Evolutionary conservation across 2,113 vertebrate genomes (phyloP).

Genomic region (Scomber japonicus): DNA sequence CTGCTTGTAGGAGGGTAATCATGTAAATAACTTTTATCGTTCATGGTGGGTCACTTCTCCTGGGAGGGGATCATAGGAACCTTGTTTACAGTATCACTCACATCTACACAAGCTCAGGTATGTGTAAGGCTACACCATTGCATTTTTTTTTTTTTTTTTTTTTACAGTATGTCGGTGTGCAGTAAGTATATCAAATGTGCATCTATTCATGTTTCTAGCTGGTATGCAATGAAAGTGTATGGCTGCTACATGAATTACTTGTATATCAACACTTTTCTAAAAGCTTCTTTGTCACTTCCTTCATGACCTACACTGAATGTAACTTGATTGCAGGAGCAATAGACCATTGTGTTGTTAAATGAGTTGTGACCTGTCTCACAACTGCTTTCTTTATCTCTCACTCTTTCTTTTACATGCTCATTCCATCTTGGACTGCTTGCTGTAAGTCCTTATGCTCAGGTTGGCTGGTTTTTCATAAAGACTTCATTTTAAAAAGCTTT

Average conservation of each 20-base stretch:
- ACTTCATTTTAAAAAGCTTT: constrained; percentile 52
- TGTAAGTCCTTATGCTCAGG: constrained; percentile 50
- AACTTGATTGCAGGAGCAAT: constrained; percentile 21
- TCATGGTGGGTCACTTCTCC: constrained; percentile 47
- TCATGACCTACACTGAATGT: constrained; percentile 20
- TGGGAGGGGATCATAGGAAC: constrained; percentile 16
- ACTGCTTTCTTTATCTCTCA: constrained; percentile 31
- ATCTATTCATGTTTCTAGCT: constrained; percentile 22
- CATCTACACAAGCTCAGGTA: constrained; percentile 19
- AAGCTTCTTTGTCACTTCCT: constrained; percentile 31
- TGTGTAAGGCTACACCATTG: background rate
- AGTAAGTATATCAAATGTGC: constrained; percentile 3
- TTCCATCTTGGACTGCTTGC: constrained; percentile 23
- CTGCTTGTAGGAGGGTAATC: constrained; percentile 47
- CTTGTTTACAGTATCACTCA: constrained; percentile 32
- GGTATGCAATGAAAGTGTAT: background rate
- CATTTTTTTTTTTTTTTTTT: background rate
- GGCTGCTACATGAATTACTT: background rate
- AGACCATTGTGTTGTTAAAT: constrained; percentile 47
- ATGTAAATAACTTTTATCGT: constrained; percentile 49
- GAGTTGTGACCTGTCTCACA: constrained; percentile 51
- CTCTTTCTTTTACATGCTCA: background rate
- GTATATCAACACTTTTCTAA: constrained; percentile 6
- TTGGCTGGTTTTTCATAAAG: constrained; percentile 25
- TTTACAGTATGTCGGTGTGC: background rate